A percentile compares a stretch with the other conserved stretches of the same genome.
These are phyloP conservation scores for Drosophila cognata DNA, from an alignment of 2,888 invertebrate genomes.

Conservation along the genomic window DNA sequence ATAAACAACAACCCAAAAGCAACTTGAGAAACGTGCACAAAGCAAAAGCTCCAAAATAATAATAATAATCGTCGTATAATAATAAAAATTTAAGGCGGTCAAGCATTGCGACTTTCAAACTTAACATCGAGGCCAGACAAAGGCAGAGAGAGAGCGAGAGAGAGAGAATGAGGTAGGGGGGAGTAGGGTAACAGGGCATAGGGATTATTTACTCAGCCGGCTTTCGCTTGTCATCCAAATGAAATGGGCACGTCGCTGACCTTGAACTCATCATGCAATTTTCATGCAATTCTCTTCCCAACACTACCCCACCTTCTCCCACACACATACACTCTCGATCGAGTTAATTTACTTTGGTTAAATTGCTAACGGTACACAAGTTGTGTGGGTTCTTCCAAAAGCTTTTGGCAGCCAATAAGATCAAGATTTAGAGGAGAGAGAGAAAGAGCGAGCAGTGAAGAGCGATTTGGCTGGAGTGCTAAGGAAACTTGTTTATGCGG, in stretches of 20 bases:
- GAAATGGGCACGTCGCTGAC: constrained; percentile 79
- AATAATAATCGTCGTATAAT: constrained; percentile 53
- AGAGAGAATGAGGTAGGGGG: background rate
- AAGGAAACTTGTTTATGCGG: constrained; percentile 30
- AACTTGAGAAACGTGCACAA: constrained; percentile 63
- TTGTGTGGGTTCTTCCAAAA: constrained; percentile 25
- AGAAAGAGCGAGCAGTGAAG: background rate
- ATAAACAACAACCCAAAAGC: constrained; percentile 21
- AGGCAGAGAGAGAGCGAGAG: background rate
- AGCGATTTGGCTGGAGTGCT: constrained; percentile 1
- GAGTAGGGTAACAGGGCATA: background rate
- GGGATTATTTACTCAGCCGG: background rate
- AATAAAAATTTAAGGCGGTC: constrained; percentile 60
- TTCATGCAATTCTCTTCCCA: constrained; percentile 35
- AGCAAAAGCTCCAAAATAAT: constrained; percentile 56
- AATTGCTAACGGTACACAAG: constrained; percentile 74
- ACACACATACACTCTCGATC: constrained; percentile 8
- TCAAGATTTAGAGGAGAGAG: constrained; percentile 10
- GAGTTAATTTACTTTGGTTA: constrained; percentile 66
- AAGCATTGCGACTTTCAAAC: constrained; percentile 63
- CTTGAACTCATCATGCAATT: constrained; percentile 75
- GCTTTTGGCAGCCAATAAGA: constrained; percentile 17
- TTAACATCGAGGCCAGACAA: constrained; percentile 32
- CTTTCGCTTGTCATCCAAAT: constrained; percentile 72
- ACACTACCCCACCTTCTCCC: background rate